phyloP scores from a whole-genome alignment of 2,113 vertebrate species.

The Notechis scutatus region DNA sequence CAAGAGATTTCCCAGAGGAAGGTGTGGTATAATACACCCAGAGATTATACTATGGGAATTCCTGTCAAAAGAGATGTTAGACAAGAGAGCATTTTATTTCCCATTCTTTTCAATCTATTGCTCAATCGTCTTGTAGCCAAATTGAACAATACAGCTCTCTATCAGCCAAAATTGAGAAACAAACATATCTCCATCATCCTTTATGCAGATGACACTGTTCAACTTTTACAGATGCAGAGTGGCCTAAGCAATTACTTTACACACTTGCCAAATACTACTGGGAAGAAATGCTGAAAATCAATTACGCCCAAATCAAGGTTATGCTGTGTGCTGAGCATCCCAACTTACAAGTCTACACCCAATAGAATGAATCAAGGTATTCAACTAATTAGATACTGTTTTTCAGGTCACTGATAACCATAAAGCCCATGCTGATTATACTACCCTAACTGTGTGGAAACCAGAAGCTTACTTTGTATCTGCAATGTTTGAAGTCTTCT shows the following conservation, averaged over 20 bases:
- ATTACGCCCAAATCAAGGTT: background rate
- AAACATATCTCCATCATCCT: background rate
- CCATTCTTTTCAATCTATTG: background rate
- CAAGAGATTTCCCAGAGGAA: background rate
- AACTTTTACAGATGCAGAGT: background rate
- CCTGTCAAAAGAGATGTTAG: background rate
- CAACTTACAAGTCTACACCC: background rate
- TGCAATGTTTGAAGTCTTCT: background rate
- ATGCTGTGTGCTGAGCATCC: background rate
- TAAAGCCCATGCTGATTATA: background rate
- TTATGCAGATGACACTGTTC: background rate
- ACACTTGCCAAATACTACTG: background rate
- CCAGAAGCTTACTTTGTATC: background rate
- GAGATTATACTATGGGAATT: background rate
- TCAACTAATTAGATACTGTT: background rate
- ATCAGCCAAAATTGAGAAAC: background rate
- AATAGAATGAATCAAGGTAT: background rate
- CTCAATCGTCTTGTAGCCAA: background rate
- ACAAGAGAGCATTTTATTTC: background rate
- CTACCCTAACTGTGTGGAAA: background rate
- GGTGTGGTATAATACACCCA: background rate
- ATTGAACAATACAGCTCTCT: background rate
- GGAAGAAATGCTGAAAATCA: background rate
- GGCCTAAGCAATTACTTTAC: background rate
- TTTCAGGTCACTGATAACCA: background rate